Evolutionary conservation across 2,888 invertebrate species (phyloP).

Genomic region (Eubasilissa splendida): DNA sequence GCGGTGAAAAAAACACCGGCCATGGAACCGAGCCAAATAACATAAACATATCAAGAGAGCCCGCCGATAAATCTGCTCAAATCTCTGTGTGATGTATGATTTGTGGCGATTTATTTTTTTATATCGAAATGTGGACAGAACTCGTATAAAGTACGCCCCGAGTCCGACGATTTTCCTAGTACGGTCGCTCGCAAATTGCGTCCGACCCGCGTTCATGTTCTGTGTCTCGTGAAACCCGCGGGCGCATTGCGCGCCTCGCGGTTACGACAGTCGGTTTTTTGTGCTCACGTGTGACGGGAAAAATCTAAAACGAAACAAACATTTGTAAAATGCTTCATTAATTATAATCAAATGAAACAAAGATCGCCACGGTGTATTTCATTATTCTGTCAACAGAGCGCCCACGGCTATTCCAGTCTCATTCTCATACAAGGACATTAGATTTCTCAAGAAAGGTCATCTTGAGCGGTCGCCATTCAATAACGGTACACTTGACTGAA

Average conservation of each 20-base stretch:
- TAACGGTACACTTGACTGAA: not conserved
- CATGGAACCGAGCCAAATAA: constrained; percentile 1
- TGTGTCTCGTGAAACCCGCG: constrained; percentile 10
- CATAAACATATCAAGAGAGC: constrained; percentile 1
- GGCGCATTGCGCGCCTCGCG: not conserved
- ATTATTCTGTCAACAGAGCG: constrained; percentile 47
- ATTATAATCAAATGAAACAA: constrained; percentile 50
- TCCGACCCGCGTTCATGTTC: not conserved
- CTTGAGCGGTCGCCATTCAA: not conserved
- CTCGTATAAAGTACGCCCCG: not conserved
- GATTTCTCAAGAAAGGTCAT: constrained; percentile 27
- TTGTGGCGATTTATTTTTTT: constrained; percentile 50
- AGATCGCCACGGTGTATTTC: constrained; percentile 45
- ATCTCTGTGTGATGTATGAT: constrained; percentile 53
- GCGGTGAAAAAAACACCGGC: not conserved
- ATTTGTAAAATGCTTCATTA: constrained; percentile 45
- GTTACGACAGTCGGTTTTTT: constrained; percentile 30
- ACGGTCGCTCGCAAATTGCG: constrained; percentile 48
- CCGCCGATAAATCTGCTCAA: constrained; percentile 16
- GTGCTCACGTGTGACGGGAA: not conserved
- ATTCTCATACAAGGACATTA: constrained; percentile 33
- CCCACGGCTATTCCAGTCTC: constrained; percentile 14
- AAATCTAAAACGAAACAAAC: constrained; percentile 20
- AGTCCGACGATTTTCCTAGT: not conserved
- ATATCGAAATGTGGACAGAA: constrained; percentile 3